A percentile compares a stretch with the other conserved stretches of the same genome.
phyloP scores from a whole-genome alignment of 2,797 vertebrate genomes.

The Arremon brunneinucha region DNA sequence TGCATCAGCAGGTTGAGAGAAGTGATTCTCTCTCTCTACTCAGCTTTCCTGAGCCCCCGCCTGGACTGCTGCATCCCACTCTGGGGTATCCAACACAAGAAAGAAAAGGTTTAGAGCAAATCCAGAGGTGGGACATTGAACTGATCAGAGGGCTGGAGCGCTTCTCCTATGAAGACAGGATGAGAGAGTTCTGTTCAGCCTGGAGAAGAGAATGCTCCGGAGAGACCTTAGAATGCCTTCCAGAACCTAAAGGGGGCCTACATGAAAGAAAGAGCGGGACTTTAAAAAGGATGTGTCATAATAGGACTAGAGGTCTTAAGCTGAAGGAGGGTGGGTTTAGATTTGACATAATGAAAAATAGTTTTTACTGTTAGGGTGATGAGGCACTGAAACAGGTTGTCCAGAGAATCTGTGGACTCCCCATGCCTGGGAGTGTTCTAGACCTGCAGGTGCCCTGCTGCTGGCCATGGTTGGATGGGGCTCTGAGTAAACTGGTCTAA shows the following conservation, averaged over 20 bases:
- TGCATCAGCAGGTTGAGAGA: neutral
- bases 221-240: neutral
- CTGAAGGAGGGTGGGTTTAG: neutral
- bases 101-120: neutral
- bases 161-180: neutral
- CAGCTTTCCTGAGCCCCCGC: neutral
- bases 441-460: neutral
- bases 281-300: neutral
- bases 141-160: neutral
- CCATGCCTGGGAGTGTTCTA: no score
- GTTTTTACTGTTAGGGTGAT: accelerated
- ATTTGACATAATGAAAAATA: neutral
- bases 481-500: neutral
- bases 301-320: neutral
- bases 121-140: neutral
- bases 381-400: neutral
- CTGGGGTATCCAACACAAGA: neutral
- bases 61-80: neutral
- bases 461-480: neutral
- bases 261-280: neutral
- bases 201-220: neutral
- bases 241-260: neutral
- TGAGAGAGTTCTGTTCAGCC: neutral
- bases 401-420: no score
- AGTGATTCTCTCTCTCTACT: neutral